Percentiles rank a stretch among this genome's conserved stretches.
Evolutionary conservation across 2,113 vertebrate genomes (phyloP).

Genomic region (Mesembrinibis cayennensis): DNA sequence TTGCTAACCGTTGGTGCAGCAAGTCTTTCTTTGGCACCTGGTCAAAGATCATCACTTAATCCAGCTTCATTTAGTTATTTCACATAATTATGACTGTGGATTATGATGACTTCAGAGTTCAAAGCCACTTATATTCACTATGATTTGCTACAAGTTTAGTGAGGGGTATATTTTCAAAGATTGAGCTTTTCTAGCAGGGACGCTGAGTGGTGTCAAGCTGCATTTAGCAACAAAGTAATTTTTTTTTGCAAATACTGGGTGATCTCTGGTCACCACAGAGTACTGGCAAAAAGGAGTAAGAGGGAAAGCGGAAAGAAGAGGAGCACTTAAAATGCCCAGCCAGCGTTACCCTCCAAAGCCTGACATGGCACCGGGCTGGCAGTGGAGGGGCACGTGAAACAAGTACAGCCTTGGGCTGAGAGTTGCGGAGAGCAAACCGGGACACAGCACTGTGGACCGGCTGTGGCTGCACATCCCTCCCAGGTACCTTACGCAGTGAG

Average conservation of each 20-base stretch:
- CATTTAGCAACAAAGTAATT: neutral
- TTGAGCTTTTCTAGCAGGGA: neutral
- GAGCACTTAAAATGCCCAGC: neutral
- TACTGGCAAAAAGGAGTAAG: neutral
- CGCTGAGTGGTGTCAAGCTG: neutral
- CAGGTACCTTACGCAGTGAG: neutral
- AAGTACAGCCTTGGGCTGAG: neutral
- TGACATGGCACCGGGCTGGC: neutral
- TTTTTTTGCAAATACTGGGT: neutral
- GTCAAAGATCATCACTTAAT: neutral
- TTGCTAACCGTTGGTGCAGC: neutral
- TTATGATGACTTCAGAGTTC: neutral
- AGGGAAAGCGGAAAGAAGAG: neutral
- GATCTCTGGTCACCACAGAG: neutral
- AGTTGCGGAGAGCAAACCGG: rapidly evolving
- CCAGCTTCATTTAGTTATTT: neutral
- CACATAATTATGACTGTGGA: neutral
- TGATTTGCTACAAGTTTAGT: neutral
- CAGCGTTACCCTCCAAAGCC: neutral
- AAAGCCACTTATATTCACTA: neutral
- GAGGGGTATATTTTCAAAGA: neutral
- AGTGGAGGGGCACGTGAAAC: neutral
- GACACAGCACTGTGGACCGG: neutral
- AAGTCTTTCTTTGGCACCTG: neutral
- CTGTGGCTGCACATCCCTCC: neutral